Evolutionary conservation across 2,888 invertebrate genomes (phyloP).

Genomic region (Lasioglossum marginatum): DNA sequence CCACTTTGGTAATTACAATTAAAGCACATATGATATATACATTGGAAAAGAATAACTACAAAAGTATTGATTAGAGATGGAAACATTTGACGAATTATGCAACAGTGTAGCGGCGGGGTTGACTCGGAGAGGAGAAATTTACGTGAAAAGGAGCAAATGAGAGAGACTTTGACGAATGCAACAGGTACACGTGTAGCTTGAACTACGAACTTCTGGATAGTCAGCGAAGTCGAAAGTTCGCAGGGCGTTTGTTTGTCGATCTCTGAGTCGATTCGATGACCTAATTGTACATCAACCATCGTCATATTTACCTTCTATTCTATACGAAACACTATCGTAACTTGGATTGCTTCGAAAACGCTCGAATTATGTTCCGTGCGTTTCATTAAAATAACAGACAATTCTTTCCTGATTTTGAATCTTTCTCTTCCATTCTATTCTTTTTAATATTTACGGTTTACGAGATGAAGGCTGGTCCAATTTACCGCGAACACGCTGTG

Average conservation of each 20-base stretch:
- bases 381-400: neutral
- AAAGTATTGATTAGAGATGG: neutral
- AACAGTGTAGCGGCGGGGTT: neutral
- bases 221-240: conserved; percentile 27
- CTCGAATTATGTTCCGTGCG: neutral
- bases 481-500: no score
- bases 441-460: no score
- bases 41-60: no score
- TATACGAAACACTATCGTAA: neutral
- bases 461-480: no score
- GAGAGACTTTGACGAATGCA: conserved; percentile 42
- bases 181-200: conserved; percentile 49
- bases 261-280: neutral
- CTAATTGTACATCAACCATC: neutral
- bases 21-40: no score
- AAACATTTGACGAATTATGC: neutral
- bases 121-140: conserved; percentile 8
- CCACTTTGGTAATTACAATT: no score
- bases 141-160: conserved; percentile 1
- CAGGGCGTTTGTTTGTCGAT: conserved; percentile 6
- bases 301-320: neutral
- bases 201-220: conserved; percentile 30
- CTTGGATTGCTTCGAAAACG: no score
- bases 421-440: no score
- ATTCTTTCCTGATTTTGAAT: neutral